Evolutionary conservation across 1,140 invertebrate species (phyloP).

Genomic region (Drosophila ercepeae): DNA sequence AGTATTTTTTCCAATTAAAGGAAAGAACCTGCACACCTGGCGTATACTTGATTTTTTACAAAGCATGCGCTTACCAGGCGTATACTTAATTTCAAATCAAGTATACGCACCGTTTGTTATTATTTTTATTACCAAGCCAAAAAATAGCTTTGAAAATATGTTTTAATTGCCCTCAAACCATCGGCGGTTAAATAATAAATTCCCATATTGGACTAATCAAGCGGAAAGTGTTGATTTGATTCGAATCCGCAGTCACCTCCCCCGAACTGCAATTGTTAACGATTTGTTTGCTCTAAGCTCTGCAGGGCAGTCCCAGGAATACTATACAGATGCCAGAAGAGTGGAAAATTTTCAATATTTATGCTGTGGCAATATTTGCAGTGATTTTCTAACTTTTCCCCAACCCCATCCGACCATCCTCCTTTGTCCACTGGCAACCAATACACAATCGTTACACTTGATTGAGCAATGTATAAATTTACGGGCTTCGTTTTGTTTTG

Average conservation of each 20-base stretch:
- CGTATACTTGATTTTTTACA: not conserved
- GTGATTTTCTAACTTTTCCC: slow-evolving; percentile 42
- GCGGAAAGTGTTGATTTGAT: slow-evolving; percentile 66
- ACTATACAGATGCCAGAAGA: slow-evolving; percentile 5
- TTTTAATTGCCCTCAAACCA: slow-evolving; percentile 26
- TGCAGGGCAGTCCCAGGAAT: slow-evolving; percentile 13
- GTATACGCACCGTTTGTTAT: slow-evolving; percentile 16
- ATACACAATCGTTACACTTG: slow-evolving; percentile 60
- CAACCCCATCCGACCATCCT: not conserved
- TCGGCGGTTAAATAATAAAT: slow-evolving; percentile 39
- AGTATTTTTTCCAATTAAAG: too few relatives aligned
- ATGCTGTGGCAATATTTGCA: slow-evolving; percentile 68
- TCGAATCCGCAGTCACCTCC: slow-evolving; percentile 36
- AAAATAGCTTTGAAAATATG: slow-evolving; percentile 7
- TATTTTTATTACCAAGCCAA: not conserved
- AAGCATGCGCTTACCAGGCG: too few relatives aligned
- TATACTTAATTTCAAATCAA: not conserved
- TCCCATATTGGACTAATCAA: slow-evolving; percentile 57
- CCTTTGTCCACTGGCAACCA: slow-evolving; percentile 6
- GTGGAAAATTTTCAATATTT: slow-evolving; percentile 60
- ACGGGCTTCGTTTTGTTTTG: slow-evolving; percentile 31
- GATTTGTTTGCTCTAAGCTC: slow-evolving; percentile 63
- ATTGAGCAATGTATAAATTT: slow-evolving; percentile 75
- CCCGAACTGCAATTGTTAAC: slow-evolving; percentile 64
- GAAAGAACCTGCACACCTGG: too few relatives aligned